A percentile compares a stretch with the other conserved stretches of the same genome.
Evolutionary conservation across 2,113 vertebrate genomes (phyloP).

Genomic region (Campylorhamphus procurvoides): DNA sequence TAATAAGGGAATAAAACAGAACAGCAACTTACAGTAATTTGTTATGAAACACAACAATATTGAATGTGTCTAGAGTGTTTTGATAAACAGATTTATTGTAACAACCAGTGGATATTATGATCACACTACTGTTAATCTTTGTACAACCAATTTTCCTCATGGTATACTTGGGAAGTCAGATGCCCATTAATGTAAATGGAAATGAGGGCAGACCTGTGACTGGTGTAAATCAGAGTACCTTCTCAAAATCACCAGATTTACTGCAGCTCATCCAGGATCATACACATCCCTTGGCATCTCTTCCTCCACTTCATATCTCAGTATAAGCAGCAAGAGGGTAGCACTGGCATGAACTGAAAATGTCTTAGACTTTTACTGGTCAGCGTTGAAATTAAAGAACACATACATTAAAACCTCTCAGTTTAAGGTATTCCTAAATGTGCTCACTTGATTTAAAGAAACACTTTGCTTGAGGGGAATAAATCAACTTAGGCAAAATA

Average conservation of each 20-base stretch:
- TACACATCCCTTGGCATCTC: background rate
- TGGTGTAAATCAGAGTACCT: background rate
- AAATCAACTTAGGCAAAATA: background rate
- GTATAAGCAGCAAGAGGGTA: background rate
- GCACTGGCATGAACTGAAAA: background rate
- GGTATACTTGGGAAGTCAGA: background rate
- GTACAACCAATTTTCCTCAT: background rate
- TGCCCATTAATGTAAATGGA: slow-evolving; percentile 1
- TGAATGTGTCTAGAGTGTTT: slow-evolving; percentile 27
- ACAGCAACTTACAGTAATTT: slow-evolving; percentile 42
- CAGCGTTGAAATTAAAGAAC: background rate
- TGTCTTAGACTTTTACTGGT: background rate
- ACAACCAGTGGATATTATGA: background rate
- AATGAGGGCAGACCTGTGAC: background rate
- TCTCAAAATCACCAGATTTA: background rate
- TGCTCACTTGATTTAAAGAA: background rate
- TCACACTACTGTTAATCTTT: background rate
- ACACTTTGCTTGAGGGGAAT: background rate
- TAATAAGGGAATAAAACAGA: slow-evolving; percentile 43
- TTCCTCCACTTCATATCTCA: background rate
- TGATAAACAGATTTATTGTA: slow-evolving; percentile 57
- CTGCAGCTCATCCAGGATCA: background rate
- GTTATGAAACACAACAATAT: slow-evolving; percentile 23
- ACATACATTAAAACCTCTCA: background rate
- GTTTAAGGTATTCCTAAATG: background rate